Evolutionary conservation across 2,888 invertebrate species (phyloP), one percentile per base, ranked within the genome.

Genomic region (Cepaea hortensis): DNA sequence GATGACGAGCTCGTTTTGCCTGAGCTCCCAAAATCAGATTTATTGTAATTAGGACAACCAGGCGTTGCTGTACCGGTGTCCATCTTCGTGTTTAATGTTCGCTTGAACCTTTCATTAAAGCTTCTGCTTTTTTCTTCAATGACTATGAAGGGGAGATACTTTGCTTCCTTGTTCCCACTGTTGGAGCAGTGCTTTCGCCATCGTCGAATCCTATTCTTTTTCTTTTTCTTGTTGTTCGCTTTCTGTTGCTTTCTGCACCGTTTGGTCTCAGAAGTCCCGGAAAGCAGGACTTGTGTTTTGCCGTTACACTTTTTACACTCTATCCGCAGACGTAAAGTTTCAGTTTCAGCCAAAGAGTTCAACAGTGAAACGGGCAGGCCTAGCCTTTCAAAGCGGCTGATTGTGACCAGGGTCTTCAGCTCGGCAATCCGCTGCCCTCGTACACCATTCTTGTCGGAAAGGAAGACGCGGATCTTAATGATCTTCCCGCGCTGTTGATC

Each of bases 221-320:
- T 85, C 48, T 72, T 81, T 46, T 85, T 85, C 76, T 83, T 85
- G 11, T 79, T 81, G 50, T 55, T 82, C 61, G 35, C 46, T 55
- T 68, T 23, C 46, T 72, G 65, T 23, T 35, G 61, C 35, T 68
- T 80, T 62, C 65, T 48, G 70, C 87, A 85, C 2, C 62, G 61
- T 75, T 79, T 79, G 15, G 35, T 20, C 48, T 48, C 84, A 20
- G 77, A 65, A 35, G 23, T 83, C 7, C 73, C 70, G 55, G 87
- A 87, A 75, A 88, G 55, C 18, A 85, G 48, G 5, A 88, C 70
- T 35, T 88, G 87, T 0, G 84, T 83, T 35, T 86, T 85, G 9
- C 80, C 48, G 50, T 62, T 86, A 68, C 88, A 88, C 13, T 84
- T 76, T 62, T 88, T 88, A 70, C 88, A 88, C 23, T 85, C 79